A percentile compares a stretch with the other conserved stretches of the same genome.
phyloP scores from a whole-genome alignment of 2,888 invertebrate genomes.

The Cheilosia variabilis region DNA sequence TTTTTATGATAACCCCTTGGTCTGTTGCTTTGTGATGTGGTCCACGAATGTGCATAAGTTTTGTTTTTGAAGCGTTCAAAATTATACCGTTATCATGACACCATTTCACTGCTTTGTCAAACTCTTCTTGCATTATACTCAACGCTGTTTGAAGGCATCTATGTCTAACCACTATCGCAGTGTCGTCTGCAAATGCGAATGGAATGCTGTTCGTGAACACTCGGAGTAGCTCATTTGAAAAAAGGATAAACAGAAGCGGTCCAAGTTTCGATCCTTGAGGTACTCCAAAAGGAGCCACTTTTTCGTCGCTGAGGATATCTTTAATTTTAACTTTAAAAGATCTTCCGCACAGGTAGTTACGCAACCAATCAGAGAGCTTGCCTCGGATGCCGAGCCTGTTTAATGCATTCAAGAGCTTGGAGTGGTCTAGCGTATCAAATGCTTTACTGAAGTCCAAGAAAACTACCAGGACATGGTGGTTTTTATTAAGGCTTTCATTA shows the following conservation, averaged over 20 bases:
- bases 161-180: background rate
- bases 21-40: background rate
- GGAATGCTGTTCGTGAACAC: background rate
- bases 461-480: conserved; percentile 7
- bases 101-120: conserved; percentile 3
- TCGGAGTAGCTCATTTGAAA: background rate
- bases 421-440: conserved; percentile 10
- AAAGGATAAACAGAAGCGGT: too few species aligned
- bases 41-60: background rate
- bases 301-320: too few species aligned
- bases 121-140: conserved; percentile 1
- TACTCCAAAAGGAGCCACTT: too few species aligned
- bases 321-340: too few species aligned
- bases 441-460: conserved; percentile 10
- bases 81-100: conserved; percentile 1
- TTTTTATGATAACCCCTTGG: background rate
- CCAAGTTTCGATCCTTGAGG: too few species aligned
- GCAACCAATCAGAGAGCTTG: background rate
- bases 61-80: conserved; percentile 2
- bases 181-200: background rate
- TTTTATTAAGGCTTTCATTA: conserved; percentile 12
- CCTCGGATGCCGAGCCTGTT: background rate
- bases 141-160: conserved; percentile 4
- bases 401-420: background rate
- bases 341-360: background rate